phyloP scores from a whole-genome alignment of 1,140 invertebrate genomes.

The Leptopilina clavipes region DNA sequence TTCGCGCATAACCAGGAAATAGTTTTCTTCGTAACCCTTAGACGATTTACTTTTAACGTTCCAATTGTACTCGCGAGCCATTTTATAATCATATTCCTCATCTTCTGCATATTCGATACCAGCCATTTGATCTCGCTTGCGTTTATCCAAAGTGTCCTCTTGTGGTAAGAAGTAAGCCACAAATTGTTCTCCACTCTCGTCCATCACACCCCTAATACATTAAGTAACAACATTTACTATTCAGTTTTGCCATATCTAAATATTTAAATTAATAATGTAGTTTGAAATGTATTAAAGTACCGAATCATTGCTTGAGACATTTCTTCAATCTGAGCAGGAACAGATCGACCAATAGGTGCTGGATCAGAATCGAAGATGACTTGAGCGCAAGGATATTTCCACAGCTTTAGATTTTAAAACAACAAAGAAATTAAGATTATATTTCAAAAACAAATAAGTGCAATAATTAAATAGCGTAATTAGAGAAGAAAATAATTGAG shows the following conservation, averaged over 20 bases:
- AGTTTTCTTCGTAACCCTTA: conserved; percentile 98
- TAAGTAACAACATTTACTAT: conserved; percentile 49
- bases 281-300: conserved; percentile 68
- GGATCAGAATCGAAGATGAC: conserved; percentile 99
- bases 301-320: conserved; percentile 99
- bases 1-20: conserved; percentile 94
- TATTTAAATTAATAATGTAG: too few species aligned
- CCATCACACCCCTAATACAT: conserved; percentile 91
- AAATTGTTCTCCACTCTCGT: conserved; percentile 98
- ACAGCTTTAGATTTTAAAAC: conserved; percentile 78
- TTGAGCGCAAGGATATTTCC: conserved; percentile 98
- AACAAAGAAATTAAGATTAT: background rate
- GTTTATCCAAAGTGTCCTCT: conserved; percentile 92
- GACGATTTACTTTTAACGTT: conserved; percentile 98
- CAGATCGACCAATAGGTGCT: conserved; percentile 85
- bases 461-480: background rate
- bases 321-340: conserved; percentile 92
- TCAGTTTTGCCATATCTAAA: too few species aligned
- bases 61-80: conserved; percentile 97
- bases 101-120: conserved; percentile 91
- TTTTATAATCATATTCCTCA: conserved; percentile 95
- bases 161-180: conserved; percentile 98
- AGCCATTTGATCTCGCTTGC: conserved; percentile 86
- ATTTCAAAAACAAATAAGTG: background rate
- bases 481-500: conserved; percentile 29